Base-by-base conservation (phyloP, 2,888 invertebrate species). In the Labia minor region DNA sequence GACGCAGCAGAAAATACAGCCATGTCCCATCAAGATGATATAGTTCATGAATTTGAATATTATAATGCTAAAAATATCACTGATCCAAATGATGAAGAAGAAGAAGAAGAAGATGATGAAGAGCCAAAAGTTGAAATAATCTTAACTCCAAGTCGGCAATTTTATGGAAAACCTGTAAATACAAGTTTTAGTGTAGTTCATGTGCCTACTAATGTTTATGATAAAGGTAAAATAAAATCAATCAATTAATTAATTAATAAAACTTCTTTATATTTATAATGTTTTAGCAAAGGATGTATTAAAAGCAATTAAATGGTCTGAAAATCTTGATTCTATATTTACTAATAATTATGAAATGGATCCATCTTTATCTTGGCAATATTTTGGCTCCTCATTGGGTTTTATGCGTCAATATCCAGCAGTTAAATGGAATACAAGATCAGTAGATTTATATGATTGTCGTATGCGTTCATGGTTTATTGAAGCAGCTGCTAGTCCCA, bases 401-500 rank as follows among this genome's bases (percentile, higher is more conserved):
- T 97, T 98, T 77, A 93, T 99, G 86, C 84, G 98, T 73, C 93
- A 95, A 77, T 99, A 90, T 80, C 99, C 99, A 66, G 69, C 69
- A 20, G 67, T 67, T 37, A 61, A 69, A 63, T 69, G 69, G 69
- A 67, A 26, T n/a, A 64, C 66, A 21, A 65, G 64, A 19, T 37
- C 67, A 11, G 89, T 91, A 49, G 98, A 99, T 78, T 85, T 97
- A 70, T 98, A 92, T 78, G 98, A 99, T 78, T 96, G 95, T 76
- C 86, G 97, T 37, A 89, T 94, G 62, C 85, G 95, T 73, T 90
- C 90, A 66, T 97, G 97, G 97, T 99, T 93, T 78, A 95, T 98
- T 77, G 93, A 96, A 79, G 97, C 97, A 1, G 97, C 98, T 10
- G 92, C 95, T 8, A 95, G 95, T 76, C 95, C 98, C 0, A 99